phyloP scores from a whole-genome alignment of 2,113 vertebrate genomes.

The Emydura subglobosa region DNA sequence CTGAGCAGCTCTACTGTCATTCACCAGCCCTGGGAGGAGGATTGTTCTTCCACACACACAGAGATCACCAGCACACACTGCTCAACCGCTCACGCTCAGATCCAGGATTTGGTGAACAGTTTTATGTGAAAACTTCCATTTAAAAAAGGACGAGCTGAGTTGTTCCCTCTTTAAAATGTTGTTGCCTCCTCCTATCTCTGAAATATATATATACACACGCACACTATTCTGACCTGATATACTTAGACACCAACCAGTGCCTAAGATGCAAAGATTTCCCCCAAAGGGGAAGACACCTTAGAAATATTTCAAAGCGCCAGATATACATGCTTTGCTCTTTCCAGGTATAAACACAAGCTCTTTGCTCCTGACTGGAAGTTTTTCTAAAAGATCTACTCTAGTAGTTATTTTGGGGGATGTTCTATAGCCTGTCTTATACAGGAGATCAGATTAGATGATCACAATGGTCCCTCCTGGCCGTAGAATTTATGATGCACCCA shows the following conservation, averaged over 20 bases:
- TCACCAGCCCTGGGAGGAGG: not conserved
- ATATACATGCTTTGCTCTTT: not conserved
- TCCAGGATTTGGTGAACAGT: not conserved
- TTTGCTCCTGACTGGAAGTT: not conserved
- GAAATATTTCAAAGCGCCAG: not conserved
- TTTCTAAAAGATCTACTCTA: not conserved
- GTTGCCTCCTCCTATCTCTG: not conserved
- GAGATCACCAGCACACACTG: not conserved
- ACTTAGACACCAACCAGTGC: not conserved
- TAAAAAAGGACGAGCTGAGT: not conserved
- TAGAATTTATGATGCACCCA: not conserved
- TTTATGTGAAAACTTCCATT: not conserved
- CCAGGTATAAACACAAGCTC: not conserved
- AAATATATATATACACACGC: not conserved
- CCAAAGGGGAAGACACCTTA: not conserved
- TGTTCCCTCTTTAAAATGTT: not conserved
- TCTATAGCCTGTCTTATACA: not conserved
- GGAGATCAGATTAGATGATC: not conserved
- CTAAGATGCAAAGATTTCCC: not conserved
- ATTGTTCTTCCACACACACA: not conserved
- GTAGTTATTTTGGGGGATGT: not conserved
- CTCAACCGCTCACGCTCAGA: not conserved
- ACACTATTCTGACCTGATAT: not conserved
- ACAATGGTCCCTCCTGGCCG: not conserved
- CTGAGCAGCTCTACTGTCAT: not conserved